Conservation (phyloP, 2,888 invertebrate species). For the Ischnus inquisitorius region DNA sequence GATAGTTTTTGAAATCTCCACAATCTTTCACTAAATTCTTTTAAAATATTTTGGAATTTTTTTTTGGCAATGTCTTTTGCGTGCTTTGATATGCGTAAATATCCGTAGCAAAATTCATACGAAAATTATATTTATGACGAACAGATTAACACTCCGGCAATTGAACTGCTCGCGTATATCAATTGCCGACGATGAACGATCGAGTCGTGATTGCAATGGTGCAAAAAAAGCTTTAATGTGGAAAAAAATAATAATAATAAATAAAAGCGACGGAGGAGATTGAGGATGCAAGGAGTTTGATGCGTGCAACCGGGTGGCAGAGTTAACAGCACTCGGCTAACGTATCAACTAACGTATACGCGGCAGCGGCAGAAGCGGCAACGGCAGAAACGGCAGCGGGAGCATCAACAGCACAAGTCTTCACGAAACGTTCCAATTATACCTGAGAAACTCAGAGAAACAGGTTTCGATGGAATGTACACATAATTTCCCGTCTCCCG, state of each 20-base stretch:
- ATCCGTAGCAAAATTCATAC: too few species aligned
- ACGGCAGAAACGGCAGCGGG: conserved; percentile 27
- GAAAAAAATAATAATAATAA: background rate
- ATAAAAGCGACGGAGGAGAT: background rate
- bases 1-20: background rate
- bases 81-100: too few species aligned
- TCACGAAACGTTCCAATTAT: conserved; percentile 82
- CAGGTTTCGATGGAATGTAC: conserved; percentile 83
- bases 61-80: too few species aligned
- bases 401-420: conserved; percentile 36
- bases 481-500: conserved; percentile 82
- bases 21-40: too few species aligned
- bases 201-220: background rate
- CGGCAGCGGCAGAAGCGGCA: conserved; percentile 7
- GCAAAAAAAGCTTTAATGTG: background rate
- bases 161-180: too few species aligned
- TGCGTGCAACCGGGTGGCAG: conserved; percentile 22
- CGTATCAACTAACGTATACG: background rate
- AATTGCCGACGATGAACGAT: background rate
- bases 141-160: too few species aligned
- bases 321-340: conserved; percentile 9
- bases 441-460: conserved; percentile 81
- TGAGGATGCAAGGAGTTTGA: background rate
- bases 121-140: too few species aligned
- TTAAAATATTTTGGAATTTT: too few species aligned